Evolutionary conservation across 2,888 invertebrate genomes (phyloP).

Genomic region (Acanthosepion pharaonis): DNA sequence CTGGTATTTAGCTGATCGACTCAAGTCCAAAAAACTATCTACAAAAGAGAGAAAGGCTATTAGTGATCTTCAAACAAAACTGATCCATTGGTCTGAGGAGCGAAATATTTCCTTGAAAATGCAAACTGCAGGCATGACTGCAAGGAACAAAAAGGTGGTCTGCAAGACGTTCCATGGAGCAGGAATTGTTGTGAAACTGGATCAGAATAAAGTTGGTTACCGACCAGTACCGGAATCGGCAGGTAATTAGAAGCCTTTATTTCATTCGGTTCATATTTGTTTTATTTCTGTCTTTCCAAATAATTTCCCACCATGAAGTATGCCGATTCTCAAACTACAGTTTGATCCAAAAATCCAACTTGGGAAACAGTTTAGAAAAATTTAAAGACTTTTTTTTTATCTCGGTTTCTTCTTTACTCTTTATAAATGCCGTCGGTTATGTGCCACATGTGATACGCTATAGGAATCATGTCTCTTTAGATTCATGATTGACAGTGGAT

Average conservation of each 20-base stretch:
- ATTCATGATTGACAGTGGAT: too few relatives aligned
- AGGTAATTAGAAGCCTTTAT: slow-evolving; percentile 60
- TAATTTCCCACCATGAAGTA: too few relatives aligned
- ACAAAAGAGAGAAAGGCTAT: slow-evolving; percentile 55
- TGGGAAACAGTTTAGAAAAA: too few relatives aligned
- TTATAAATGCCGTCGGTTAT: too few relatives aligned
- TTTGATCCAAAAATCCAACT: too few relatives aligned
- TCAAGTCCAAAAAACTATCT: slow-evolving; percentile 58
- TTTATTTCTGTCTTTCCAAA: neutral
- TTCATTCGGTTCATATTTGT: too few relatives aligned
- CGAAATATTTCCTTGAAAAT: slow-evolving; percentile 79
- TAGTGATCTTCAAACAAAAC: slow-evolving; percentile 78
- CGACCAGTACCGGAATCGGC: slow-evolving; percentile 81
- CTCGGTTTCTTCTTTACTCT: too few relatives aligned
- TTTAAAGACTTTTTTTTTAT: too few relatives aligned
- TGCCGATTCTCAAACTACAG: too few relatives aligned
- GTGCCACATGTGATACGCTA: too few relatives aligned
- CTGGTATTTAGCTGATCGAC: slow-evolving; percentile 61
- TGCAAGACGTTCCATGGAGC: slow-evolving; percentile 71
- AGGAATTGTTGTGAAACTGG: slow-evolving; percentile 82
- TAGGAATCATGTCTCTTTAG: too few relatives aligned
- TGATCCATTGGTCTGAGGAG: slow-evolving; percentile 81
- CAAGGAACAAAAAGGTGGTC: slow-evolving; percentile 69
- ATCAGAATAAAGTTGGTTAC: slow-evolving; percentile 87
- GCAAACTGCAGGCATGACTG: slow-evolving; percentile 79